Conservation (phyloP, 2,888 invertebrate species). For the Cyrtodaria siliqua region DNA sequence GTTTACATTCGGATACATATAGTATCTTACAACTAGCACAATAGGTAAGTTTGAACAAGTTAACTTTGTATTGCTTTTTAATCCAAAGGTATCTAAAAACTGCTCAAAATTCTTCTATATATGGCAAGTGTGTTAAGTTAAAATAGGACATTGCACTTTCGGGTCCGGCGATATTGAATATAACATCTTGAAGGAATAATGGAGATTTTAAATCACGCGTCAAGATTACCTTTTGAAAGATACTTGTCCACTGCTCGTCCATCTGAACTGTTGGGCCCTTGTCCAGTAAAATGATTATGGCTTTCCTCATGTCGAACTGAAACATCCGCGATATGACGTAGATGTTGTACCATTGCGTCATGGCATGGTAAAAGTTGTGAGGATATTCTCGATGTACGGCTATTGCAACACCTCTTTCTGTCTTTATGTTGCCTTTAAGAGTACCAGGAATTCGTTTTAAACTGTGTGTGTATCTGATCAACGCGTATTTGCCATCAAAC, state of each 20-base stretch:
- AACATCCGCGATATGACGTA: conserved; percentile 42
- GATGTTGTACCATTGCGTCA: conserved; percentile 61
- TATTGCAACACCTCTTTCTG: conserved; percentile 7
- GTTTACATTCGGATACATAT: too few relatives aligned
- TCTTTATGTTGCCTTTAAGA: not conserved
- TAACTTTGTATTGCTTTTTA: too few relatives aligned
- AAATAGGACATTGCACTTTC: conserved; percentile 54
- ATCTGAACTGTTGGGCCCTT: conserved; percentile 39
- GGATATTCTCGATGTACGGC: conserved; percentile 48
- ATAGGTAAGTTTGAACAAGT: too few relatives aligned
- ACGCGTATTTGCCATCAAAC: conserved; percentile 25
- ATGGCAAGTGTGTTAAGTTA: conserved; percentile 23
- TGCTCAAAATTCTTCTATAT: too few relatives aligned
- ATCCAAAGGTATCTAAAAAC: too few relatives aligned
- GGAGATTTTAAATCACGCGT: conserved; percentile 22
- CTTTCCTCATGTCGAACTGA: conserved; percentile 26
- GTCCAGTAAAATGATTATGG: conserved; percentile 45
- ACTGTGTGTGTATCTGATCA: conserved; percentile 1
- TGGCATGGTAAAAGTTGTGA: conserved; percentile 58
- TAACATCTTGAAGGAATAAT: conserved; percentile 28
- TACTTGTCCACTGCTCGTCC: conserved; percentile 45
- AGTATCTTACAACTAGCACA: too few relatives aligned
- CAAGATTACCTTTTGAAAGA: conserved; percentile 32
- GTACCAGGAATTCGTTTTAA: not conserved
- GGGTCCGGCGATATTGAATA: conserved; percentile 56